phyloP scores from a whole-genome alignment of 1,140 invertebrate genomes.

The Chrysopa pallens region DNA sequence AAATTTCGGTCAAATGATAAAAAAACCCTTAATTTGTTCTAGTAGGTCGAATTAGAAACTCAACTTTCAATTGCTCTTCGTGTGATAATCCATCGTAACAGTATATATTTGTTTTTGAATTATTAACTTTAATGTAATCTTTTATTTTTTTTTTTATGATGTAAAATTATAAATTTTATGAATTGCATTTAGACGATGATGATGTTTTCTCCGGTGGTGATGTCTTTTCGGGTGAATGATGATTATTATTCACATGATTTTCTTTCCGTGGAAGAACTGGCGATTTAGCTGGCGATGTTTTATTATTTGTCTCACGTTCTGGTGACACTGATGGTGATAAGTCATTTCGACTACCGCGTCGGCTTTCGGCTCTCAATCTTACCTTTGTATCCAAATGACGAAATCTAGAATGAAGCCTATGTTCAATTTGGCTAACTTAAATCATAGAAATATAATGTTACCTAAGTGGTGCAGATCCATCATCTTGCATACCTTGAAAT shows the following conservation, averaged over 20 bases:
- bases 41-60: too few species aligned
- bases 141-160: too few species aligned
- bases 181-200: conserved; percentile 1
- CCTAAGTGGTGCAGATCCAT: conserved; percentile 60
- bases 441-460: conserved; percentile 19
- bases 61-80: too few species aligned
- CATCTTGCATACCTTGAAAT: conserved; percentile 53
- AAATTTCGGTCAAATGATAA: too few species aligned
- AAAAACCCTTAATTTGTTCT: too few species aligned
- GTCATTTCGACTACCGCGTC: conserved; percentile 23
- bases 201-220: not conserved
- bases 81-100: too few species aligned
- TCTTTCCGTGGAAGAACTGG: conserved; percentile 19
- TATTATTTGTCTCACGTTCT: conserved; percentile 24
- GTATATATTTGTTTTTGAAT: too few species aligned
- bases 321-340: conserved; percentile 45
- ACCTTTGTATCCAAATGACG: conserved; percentile 65
- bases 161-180: too few species aligned
- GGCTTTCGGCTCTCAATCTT: conserved; percentile 37
- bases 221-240: not conserved
- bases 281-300: conserved; percentile 23
- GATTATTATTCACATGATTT: not conserved
- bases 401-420: conserved; percentile 32
- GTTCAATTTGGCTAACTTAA: too few species aligned
- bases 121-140: too few species aligned